Conservation (phyloP, 2,888 invertebrate genomes). For the Conchocele bisecta region DNA sequence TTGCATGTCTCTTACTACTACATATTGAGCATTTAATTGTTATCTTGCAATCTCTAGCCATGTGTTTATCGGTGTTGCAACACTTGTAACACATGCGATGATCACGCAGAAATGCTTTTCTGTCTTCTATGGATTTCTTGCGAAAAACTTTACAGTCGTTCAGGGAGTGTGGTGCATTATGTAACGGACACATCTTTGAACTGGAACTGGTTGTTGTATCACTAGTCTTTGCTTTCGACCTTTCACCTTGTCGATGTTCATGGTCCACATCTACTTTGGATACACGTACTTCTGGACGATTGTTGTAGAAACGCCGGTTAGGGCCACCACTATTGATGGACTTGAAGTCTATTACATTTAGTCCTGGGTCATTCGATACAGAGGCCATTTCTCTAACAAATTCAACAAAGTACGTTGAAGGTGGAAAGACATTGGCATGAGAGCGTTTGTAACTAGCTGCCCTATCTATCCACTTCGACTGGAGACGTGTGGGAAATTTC, state of each 20-base stretch:
- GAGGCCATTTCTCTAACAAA: constrained; percentile 22
- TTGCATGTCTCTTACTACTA: constrained; percentile 9
- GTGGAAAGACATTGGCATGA: constrained; percentile 16
- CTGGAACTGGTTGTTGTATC: not conserved
- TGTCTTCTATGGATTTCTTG: constrained; percentile 7
- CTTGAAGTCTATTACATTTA: too few species aligned
- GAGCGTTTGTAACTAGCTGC: constrained; percentile 19
- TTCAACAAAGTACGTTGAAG: constrained; percentile 11
- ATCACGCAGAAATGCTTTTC: not conserved
- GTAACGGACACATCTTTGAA: not conserved
- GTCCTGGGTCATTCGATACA: constrained; percentile 26
- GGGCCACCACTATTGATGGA: too few species aligned
- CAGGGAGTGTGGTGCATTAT: constrained; percentile 5
- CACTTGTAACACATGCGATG: constrained; percentile 38
- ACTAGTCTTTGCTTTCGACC: not conserved
- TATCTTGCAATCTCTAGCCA: constrained; percentile 12
- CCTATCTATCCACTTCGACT: constrained; percentile 26
- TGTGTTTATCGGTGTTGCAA: constrained; percentile 14
- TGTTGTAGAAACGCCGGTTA: too few species aligned
- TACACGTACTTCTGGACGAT: not conserved
- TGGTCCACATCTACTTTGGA: not conserved
- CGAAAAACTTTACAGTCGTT: constrained; percentile 22
- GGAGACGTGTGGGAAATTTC: constrained; percentile 31
- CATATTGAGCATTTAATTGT: constrained; percentile 13
- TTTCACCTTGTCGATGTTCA: not conserved